phyloP scores from a whole-genome alignment of 2,888 invertebrate species.

The Ecliptopera silaceata region DNA sequence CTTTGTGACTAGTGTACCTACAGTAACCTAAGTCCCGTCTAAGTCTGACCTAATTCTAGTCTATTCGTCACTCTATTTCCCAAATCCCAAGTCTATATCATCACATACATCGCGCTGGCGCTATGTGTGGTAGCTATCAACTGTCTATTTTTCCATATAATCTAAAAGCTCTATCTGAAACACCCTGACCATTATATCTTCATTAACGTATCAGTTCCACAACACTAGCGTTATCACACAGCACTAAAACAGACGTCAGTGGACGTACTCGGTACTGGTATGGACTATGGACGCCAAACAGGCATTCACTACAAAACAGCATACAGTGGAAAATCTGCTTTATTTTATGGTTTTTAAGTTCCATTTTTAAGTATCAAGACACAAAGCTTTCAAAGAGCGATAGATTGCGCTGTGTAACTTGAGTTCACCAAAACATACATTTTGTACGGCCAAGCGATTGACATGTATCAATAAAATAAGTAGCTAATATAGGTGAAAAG shows the following conservation, averaged over 20 bases:
- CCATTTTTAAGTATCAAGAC: not conserved
- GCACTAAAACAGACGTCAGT: slow-evolving; percentile 29
- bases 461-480: too few relatives aligned
- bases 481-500: too few relatives aligned
- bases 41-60: too few relatives aligned
- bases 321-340: not conserved
- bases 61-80: too few relatives aligned
- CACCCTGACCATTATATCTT: slow-evolving; percentile 20
- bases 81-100: too few relatives aligned
- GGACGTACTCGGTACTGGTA: slow-evolving; percentile 9
- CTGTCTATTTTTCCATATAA: not conserved
- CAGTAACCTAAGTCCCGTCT: too few relatives aligned
- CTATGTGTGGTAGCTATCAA: slow-evolving; percentile 10
- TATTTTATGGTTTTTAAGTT: not conserved
- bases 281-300: not conserved
- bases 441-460: too few relatives aligned
- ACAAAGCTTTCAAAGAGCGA: too few relatives aligned
- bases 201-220: slow-evolving; percentile 18
- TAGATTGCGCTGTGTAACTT: too few relatives aligned
- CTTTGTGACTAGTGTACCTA: too few relatives aligned
- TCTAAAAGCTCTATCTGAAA: slow-evolving; percentile 14
- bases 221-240: slow-evolving; percentile 14
- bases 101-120: not conserved
- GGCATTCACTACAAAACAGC: not conserved
- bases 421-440: too few relatives aligned